Evolutionary conservation across 2,797 vertebrate species (phyloP).

Genomic region (Danio aesculapii): DNA sequence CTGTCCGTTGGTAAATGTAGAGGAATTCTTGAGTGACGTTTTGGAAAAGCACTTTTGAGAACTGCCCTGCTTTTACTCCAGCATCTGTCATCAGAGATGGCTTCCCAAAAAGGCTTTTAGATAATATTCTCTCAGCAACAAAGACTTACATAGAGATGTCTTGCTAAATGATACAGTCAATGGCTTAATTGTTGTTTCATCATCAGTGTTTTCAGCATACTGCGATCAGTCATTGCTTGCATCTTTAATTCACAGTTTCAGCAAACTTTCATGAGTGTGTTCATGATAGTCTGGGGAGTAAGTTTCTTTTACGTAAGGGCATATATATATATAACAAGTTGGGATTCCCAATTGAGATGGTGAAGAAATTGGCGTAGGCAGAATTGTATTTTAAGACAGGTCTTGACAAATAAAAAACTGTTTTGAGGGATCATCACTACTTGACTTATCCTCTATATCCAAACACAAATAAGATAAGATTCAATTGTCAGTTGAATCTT

Average conservation of each 20-base stretch:
- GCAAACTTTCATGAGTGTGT: too few species aligned
- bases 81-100: background rate
- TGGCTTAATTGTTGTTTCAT: background rate
- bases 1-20: slow-evolving; percentile 10
- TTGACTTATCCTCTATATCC: too few species aligned
- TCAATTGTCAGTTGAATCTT: too few species aligned
- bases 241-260: background rate
- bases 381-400: too few species aligned
- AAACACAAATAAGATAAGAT: too few species aligned
- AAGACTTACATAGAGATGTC: background rate
- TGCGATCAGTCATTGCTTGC: background rate
- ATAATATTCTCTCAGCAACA: background rate
- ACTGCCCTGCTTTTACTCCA: slow-evolving; percentile 5
- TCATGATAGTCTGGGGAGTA: too few species aligned
- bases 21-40: background rate
- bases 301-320: too few species aligned
- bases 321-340: too few species aligned
- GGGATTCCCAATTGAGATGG: too few species aligned
- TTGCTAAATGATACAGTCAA: background rate
- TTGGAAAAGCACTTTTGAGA: slow-evolving; percentile 10
- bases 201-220: background rate
- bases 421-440: too few species aligned
- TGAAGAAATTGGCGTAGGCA: too few species aligned
- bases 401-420: too few species aligned
- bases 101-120: slow-evolving; percentile 18